A percentile compares a stretch with the other conserved stretches of the same genome.
Evolutionary conservation across 1,140 invertebrate species (phyloP).

Genomic region (Monomorium pharaonis): DNA sequence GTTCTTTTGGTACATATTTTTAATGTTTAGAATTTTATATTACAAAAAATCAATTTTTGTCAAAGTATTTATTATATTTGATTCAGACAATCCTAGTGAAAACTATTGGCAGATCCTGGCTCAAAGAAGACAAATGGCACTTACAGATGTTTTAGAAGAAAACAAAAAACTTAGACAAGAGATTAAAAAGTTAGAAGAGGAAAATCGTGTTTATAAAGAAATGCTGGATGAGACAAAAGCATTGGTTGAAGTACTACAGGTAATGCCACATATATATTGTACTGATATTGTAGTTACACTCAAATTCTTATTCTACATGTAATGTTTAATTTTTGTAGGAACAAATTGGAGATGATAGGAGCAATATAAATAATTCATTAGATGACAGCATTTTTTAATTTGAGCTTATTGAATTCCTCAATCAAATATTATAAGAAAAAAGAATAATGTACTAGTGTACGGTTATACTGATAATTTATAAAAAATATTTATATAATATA

Average conservation of each 20-base stretch:
- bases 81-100: constrained; percentile 86
- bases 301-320: background rate
- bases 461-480: background rate
- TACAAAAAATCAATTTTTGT: background rate
- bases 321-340: constrained; percentile 77
- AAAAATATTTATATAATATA: background rate
- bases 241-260: constrained; percentile 89
- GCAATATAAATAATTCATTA: constrained; percentile 80
- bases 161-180: constrained; percentile 85
- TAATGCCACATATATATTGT: constrained; percentile 72
- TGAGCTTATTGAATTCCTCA: background rate
- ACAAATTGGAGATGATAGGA: constrained; percentile 81
- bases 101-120: constrained; percentile 89
- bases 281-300: background rate
- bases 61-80: background rate
- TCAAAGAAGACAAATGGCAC: constrained; percentile 87
- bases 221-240: constrained; percentile 89
- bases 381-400: constrained; percentile 77
- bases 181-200: constrained; percentile 87
- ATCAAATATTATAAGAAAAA: background rate
- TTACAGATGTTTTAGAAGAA: constrained; percentile 88
- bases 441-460: background rate
- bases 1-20: background rate
- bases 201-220: constrained; percentile 87
- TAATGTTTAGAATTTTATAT: background rate